Base-by-base conservation (phyloP, 2,797 vertebrate species). In the Clarias pachynema region DNA sequence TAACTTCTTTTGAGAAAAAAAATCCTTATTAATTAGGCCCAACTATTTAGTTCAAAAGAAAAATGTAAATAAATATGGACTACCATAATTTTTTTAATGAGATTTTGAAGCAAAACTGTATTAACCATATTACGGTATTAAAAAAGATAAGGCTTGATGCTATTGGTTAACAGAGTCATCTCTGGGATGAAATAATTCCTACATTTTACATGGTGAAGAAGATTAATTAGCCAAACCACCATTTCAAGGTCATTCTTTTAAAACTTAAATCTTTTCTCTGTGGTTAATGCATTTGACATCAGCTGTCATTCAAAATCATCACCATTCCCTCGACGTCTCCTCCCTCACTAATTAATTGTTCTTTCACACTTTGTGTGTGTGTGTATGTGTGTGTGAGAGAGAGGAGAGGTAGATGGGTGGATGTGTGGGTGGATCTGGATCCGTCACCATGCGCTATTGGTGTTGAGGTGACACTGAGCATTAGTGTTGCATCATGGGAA, bases 391-490 rank as follows among this genome's bases (percentile, higher is more conserved):
- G 68, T 83, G 72, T 84, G 57, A 10, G 29, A n/a, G 24, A 40
- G 29, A n/a, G 24, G 16, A 8, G 9, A 14, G 53, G 53, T 31
- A 53, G 31, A 73, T 65, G 59, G 56, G 56, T 84, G 85, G 82
- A 49, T 63, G 56, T 70, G 26, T 83, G 85, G 26, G 68, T 65
- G 88, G 78, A 79, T 72, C 44, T 79, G 59, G 9, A 62, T 79
- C 40, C 0, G 26, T 66, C 79, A 66, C 40, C 34, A 80, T 4
- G 26, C 53, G 79, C 34, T 80, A 40, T 66, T 72, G 79, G 83
- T 60, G 79, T 86, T 49, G 85, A 84, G 88, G 65, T 88, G 84
- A 90, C 90, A 89, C 87, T 84, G 84, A 85, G 49, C 44, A 10
- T 84, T 87, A 90, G 86, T 56, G 79, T 86, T 86, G 79, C 88